A percentile compares a stretch with the other conserved stretches of the same genome.
These are phyloP conservation scores for Sipha maydis DNA, from an alignment of 2,888 invertebrate species.

Conservation along the genomic window DNA sequence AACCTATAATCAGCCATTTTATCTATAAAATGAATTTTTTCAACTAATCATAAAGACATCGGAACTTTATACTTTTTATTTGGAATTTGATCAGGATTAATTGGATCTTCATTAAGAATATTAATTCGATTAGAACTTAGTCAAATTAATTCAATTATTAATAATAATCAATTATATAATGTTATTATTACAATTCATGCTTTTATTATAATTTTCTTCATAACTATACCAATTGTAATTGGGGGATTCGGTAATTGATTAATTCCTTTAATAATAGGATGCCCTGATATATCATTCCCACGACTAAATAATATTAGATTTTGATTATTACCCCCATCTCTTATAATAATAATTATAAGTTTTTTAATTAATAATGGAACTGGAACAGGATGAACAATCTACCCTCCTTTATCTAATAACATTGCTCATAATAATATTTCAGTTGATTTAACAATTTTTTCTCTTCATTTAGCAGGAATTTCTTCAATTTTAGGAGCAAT, in stretches of 20 bases:
- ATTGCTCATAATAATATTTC: no score
- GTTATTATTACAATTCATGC: conserved; percentile 83
- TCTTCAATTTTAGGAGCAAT: conserved; percentile 13
- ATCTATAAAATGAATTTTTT: no score
- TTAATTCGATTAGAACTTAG: conserved; percentile 80
- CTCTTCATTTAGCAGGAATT: conserved; percentile 3
- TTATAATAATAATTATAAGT: not conserved
- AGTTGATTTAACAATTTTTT: conserved; percentile 27
- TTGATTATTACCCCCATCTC: not conserved
- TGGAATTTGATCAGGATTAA: no score
- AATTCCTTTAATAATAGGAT: no score
- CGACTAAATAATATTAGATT: not conserved
- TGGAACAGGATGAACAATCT: not conserved
- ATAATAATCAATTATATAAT: conserved; percentile 81
- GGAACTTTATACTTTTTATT: no score
- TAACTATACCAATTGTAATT: conserved; percentile 79
- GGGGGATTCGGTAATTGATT: conserved; percentile 88
- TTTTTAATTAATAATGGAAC: not conserved
- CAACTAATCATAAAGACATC: no score
- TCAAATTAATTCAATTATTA: conserved; percentile 67
- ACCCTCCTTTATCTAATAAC: not conserved
- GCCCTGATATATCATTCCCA: not conserved
- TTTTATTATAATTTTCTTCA: conserved; percentile 85
- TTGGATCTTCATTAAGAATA: no score
- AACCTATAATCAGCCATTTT: no score